Conservation (phyloP, 2,888 invertebrate species). For the Agrochola circellaris region DNA sequence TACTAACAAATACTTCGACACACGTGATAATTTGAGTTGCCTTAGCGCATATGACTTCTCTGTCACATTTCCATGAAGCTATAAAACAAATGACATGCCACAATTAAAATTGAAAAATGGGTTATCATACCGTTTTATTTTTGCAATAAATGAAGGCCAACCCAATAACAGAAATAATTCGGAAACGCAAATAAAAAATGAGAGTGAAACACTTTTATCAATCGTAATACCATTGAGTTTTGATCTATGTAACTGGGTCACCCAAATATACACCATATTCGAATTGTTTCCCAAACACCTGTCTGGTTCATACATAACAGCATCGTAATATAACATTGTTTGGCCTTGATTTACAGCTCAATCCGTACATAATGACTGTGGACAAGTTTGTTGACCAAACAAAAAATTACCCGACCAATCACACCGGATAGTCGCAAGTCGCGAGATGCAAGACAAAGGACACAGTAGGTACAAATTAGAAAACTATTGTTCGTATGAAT, state of each 20-base stretch:
- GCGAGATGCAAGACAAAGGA: conserved; percentile 55
- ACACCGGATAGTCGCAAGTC: conserved; percentile 36
- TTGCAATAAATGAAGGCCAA: conserved; percentile 22
- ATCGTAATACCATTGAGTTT: conserved; percentile 35
- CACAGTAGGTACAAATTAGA: conserved; percentile 69
- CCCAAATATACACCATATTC: conserved; percentile 67
- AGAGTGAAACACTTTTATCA: conserved; percentile 37
- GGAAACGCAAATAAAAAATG: conserved; percentile 35
- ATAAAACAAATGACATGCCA: conserved; percentile 16
- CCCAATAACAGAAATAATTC: conserved; percentile 28
- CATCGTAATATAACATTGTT: conserved; percentile 73
- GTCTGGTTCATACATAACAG: conserved; percentile 69
- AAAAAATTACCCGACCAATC: conserved; percentile 61
- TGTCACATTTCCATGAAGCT: conserved; percentile 23
- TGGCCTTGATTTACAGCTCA: conserved; percentile 77
- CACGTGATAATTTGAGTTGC: conserved; percentile 13
- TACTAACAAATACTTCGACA: conserved; percentile 2
- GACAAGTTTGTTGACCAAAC: conserved; percentile 65
- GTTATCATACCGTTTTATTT: conserved; percentile 3
- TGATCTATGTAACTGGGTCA: conserved; percentile 63
- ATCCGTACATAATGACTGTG: conserved; percentile 67
- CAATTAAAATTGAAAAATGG: conserved; percentile 29
- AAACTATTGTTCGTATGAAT: conserved; percentile 68
- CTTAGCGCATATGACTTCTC: background rate
- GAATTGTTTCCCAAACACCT: conserved; percentile 72